Base-by-base conservation (phyloP, 2,797 vertebrate species). In the Artibeus jamaicensis region DNA sequence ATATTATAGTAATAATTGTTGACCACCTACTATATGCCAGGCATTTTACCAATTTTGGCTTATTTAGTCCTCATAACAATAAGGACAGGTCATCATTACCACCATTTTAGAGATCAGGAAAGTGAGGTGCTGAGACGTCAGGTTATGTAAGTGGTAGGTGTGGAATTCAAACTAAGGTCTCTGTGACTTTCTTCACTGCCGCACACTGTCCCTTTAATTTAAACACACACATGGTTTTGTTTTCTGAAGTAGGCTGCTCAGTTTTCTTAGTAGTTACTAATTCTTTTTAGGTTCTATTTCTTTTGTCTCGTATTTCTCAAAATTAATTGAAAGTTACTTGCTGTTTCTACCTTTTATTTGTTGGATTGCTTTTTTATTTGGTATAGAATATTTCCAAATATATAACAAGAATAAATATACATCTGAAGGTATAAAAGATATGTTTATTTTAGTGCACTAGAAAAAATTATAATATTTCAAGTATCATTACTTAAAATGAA, bases 221-320 rank as follows among this genome's bases (percentile, higher is more conserved):
- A 93, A 86, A 39, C 18, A 77, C 16, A 37, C 5, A 65, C 59
- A 50, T 29, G 78, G 77, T 88, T 82, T 34, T 57, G 21, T 90
- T 96, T 87, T 88, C 78, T 94, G 48, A 67, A 53, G 6, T 55
- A 62, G 48, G 26, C 70, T 79, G 85, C 29, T 76, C 37, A 89
- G 0, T 53, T 67, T 78, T 92, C 82, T 95, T 34, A 74, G 34
- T 89, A 95, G 46, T 89, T 87, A 83, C 24, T 53, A 86, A 77
- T 92, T 85, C 22, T 76, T 74, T n/a, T 90, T 76, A 89, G 32
- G 15, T 42, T 95, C 34, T 44, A 6, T 74, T 86, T 89, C 78
- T 85, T 92, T 91, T 90, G 18, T 86, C 24, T 86, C 24, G 4
- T 76, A 76, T 65, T 96, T 91, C 86, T 94, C 57, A 93, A 57